These are phyloP conservation scores for Clytia hemisphaerica DNA, from an alignment of 30 jellyfish, hydroid and myxozoan species.

Conservation along the genomic window DNA sequence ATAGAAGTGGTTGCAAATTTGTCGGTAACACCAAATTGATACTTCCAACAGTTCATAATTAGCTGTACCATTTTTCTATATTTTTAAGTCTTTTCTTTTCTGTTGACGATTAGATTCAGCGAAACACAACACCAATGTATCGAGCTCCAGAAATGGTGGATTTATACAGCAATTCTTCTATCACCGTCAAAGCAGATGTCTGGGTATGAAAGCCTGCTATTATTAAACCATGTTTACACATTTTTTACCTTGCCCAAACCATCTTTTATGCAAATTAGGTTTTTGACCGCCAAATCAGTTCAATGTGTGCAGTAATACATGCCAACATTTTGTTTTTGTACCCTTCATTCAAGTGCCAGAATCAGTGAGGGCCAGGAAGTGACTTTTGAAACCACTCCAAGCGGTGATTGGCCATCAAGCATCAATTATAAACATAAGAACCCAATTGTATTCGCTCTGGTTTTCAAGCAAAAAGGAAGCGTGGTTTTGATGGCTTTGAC, in stretches of 20 bases:
- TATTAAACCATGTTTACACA: not conserved
- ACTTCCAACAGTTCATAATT: not conserved
- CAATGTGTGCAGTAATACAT: not conserved
- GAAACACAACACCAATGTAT: conserved; percentile 91
- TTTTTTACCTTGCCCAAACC: not conserved
- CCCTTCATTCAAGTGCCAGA: no score
- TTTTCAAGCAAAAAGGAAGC: no score
- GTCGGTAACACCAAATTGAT: no score
- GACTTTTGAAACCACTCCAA: no score
- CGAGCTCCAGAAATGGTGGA: conserved; percentile 95
- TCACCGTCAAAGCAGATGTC: conserved; percentile 86
- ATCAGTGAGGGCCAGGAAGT: no score
- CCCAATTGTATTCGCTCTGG: no score
- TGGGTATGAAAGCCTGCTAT: conserved; percentile 50
- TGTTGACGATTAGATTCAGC: conserved; percentile 55
- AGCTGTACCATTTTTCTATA: not conserved
- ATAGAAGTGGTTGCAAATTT: no score
- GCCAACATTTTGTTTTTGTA: not conserved
- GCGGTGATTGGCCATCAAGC: no score
- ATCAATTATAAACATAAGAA: no score
- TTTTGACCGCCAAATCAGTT: not conserved
- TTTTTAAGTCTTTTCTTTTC: no score
- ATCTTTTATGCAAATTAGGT: no score
- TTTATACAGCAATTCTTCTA: conserved; percentile 64
- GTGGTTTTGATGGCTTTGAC: no score